Base-by-base conservation (phyloP, 2,797 vertebrate species). In the Scolopax rusticola region DNA sequence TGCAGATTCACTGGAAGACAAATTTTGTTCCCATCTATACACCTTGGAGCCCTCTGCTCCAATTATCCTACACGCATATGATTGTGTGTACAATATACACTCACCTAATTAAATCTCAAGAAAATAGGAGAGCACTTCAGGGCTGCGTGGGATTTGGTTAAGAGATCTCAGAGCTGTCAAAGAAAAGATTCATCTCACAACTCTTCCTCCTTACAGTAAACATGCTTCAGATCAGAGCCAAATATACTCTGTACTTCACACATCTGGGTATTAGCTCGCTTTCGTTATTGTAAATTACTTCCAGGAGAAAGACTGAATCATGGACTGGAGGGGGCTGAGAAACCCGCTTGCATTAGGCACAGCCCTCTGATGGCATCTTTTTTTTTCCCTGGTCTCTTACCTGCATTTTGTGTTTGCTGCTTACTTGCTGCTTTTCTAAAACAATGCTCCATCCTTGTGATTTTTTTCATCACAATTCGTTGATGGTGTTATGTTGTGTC, bases 221-320 rank as follows among this genome's bases (percentile, higher is more conserved):
- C 8, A 79, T 3, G 4, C 80, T 71, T 69, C 71, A 43, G 51
- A 60, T 69, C 6, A 4, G 68, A 95, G 90, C 93, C 95, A 85
- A 23, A 92, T 77, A 60, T 51, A 54, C 68, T 21, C 84, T 28
- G 53, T 47, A 7, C 84, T 89, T 89, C 92, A 50, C 85, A 92
- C 92, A 77, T 45, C 90, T 87, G 91, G 92, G 84, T 43, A 89
- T 92, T 87, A 74, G 57, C 75, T 89, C 2, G 0, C 87, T 91
- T 83, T 70, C 5, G 15, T 27, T 64, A 41, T 4, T 90, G 75
- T 41, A 75, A 93, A 94, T 94, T 41, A 43, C 69, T 92, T 96
- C 95, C 89, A 96, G 84, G 94, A 93, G 90, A 83, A 92, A 41
- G 56, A 47, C 65, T 96, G 95, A 89, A 95, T 95, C 91, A 92